These are phyloP conservation scores for Chondrilla cf. caribensis DNA, from an alignment of 37 sponge, comb jelly and placozoan genomes.

Conservation along the genomic window DNA sequence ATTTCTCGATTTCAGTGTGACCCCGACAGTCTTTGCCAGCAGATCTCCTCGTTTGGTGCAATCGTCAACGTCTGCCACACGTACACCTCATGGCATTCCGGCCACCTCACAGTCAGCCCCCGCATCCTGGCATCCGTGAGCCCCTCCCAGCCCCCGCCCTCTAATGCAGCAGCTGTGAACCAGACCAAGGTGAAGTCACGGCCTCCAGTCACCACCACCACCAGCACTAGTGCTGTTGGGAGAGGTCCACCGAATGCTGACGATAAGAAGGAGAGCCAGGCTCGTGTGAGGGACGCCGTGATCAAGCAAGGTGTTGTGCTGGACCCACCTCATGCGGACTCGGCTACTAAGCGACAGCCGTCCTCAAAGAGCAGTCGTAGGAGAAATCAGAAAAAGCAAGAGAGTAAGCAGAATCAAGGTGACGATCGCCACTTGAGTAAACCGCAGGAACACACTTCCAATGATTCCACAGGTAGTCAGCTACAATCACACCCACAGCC, in stretches of 20 bases:
- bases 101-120: neutral
- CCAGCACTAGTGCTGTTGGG: neutral
- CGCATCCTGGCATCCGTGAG: neutral
- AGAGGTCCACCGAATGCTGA: conserved; percentile 13
- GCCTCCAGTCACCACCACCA: neutral
- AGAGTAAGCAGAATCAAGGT: neutral
- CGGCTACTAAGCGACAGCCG: neutral
- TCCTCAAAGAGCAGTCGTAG: neutral
- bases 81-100: conserved; percentile 16
- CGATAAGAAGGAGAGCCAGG: conserved; percentile 44
- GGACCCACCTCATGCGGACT: neutral
- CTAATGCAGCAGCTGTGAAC: neutral
- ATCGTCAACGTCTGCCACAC: conserved; percentile 16
- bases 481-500: too few relatives aligned
- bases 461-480: neutral
- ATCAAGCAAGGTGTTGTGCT: conserved; percentile 68
- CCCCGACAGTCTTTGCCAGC: conserved; percentile 39
- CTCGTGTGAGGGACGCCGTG: conserved; percentile 60
- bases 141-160: neutral
- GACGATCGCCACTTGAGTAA: neutral
- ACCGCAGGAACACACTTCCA: neutral
- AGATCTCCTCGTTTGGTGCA: conserved; percentile 57
- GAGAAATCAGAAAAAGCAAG: neutral
- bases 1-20: conserved; percentile 41
- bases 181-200: neutral